phyloP scores from a whole-genome alignment of 2,113 vertebrate species.

The Aphelocoma coerulescens region DNA sequence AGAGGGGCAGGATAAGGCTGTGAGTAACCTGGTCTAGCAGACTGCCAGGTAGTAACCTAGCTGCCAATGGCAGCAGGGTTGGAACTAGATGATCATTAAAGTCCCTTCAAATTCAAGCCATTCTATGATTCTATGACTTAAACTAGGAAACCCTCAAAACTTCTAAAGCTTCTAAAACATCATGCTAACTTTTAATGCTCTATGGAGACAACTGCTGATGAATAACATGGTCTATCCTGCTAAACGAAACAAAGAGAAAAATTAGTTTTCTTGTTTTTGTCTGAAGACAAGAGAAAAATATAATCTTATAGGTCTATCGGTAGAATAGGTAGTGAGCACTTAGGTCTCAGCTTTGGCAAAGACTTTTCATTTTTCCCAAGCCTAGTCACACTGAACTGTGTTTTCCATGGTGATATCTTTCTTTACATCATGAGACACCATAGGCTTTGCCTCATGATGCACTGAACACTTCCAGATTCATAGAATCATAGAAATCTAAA shows the following conservation, averaged over 20 bases:
- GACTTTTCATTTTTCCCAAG: background rate
- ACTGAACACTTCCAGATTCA: background rate
- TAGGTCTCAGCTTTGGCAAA: background rate
- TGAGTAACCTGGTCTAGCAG: background rate
- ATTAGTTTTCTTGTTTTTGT: background rate
- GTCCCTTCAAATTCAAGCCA: background rate
- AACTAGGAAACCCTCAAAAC: background rate
- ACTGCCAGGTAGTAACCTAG: background rate
- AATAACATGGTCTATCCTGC: background rate
- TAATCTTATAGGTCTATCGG: accelerated
- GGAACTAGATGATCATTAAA: background rate
- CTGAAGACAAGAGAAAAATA: background rate
- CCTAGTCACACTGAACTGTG: background rate
- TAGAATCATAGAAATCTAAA: background rate
- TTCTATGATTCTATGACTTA: background rate
- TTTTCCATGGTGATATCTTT: background rate
- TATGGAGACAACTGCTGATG: background rate
- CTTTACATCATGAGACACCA: background rate
- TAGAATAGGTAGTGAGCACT: background rate
- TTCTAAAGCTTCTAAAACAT: background rate
- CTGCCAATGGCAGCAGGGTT: background rate
- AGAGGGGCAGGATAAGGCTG: background rate
- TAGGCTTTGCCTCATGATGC: background rate
- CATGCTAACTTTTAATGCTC: background rate
- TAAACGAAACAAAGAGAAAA: background rate